These are phyloP conservation scores for Gisinianus flammeolus DNA, from an alignment of 2,888 invertebrate genomes.

Conservation along the genomic window DNA sequence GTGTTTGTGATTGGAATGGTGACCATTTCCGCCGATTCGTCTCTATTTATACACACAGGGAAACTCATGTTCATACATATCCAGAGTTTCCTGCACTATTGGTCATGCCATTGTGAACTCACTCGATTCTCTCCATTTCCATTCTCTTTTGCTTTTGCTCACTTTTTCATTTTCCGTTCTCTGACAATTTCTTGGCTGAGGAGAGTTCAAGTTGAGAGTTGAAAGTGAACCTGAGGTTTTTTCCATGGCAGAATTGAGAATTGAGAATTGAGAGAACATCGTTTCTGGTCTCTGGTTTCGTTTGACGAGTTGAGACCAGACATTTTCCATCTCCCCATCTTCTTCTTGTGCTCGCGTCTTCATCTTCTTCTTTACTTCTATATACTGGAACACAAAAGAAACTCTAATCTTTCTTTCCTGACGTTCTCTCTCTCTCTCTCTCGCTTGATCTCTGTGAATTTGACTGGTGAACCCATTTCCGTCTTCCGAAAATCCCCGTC, in stretches of 20 bases:
- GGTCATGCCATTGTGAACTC: neutral
- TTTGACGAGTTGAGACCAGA: neutral
- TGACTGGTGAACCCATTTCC: slow-evolving; percentile 37
- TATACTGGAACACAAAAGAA: slow-evolving; percentile 26
- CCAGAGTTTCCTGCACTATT: neutral
- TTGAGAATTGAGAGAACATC: neutral
- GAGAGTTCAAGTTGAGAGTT: neutral
- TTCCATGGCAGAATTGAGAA: neutral
- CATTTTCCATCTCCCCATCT: neutral
- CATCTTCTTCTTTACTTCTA: too few species aligned
- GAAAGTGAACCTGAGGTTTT: neutral
- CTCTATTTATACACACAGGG: neutral
- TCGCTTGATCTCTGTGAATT: too few species aligned
- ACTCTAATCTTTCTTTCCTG: slow-evolving; percentile 32
- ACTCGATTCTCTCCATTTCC: neutral
- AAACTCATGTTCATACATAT: neutral
- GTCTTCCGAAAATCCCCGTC: slow-evolving; percentile 29
- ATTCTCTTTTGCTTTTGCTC: neutral
- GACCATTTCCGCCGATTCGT: slow-evolving; percentile 17
- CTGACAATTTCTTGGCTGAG: too few species aligned
- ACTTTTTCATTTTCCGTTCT: neutral
- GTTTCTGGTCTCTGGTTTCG: neutral
- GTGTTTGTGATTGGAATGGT: slow-evolving; percentile 16
- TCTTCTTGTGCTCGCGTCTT: too few species aligned
- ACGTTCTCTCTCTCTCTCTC: slow-evolving; percentile 19